Evolutionary conservation across 2,888 invertebrate genomes (phyloP), one percentile per base, ranked within the genome.

Genomic region (Hartigia nigra): DNA sequence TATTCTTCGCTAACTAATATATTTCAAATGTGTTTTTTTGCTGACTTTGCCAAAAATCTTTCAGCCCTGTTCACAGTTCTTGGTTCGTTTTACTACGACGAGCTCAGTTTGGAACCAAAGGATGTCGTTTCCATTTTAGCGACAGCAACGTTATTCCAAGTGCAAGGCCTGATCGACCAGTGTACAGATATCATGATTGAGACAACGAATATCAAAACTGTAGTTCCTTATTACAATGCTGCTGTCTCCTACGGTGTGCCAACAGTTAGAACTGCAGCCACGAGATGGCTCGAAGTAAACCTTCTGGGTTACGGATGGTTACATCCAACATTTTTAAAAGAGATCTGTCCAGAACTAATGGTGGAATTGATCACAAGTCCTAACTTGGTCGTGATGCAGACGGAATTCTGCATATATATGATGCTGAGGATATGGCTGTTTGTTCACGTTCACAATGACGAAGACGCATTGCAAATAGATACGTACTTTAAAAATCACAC

Each of bases 41-140:
- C 55, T 55, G 9, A 55, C 23, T 55, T 1, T 55, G 31, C 31
- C 77, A 70, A 83, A 83, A 82, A 80, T 82, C 79, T 93, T 93
- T 69, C 88, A 95, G 96, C 96, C 36, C 90, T 96, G 79, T 93
- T 94, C 85, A 93, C 94, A 36, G 95, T 96, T 1, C 94, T 96
- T 85, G 96, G 96, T 31, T 96, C 96, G 3, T 93, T 96, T 86
- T 96, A 96, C 88, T 94, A 94, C 83, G 95, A 96, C 88, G 96
- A 96, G 92, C 93, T 96, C 4, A 93, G 93, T 80, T 92, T 96
- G 70, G 95, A 95, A 84, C 95, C 95, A 5, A 92, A 94, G 76
- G 93, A 94, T 87, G 95, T 95, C 23, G 93, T 95, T 80, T 93
- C 94, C 3, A 94, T 95, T 74, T 88, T 96, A 77, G 95, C 96